A percentile compares a stretch with the other conserved stretches of the same genome.
phyloP scores from a whole-genome alignment of 2,888 invertebrate species.

The Smittia sp. region DNA sequence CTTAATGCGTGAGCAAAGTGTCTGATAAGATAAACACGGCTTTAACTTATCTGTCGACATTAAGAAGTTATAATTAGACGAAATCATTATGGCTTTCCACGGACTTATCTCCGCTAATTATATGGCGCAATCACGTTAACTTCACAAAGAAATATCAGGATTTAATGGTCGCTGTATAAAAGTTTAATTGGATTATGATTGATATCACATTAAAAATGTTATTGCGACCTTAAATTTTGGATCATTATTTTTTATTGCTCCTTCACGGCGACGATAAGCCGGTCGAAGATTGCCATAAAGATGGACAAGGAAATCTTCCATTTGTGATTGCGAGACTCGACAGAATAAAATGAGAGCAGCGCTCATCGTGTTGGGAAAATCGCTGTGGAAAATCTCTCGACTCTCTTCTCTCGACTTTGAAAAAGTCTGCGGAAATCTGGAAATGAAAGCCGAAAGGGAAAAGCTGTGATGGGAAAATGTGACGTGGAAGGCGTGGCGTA shows the following conservation, averaged over 20 bases:
- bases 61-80: conserved; percentile 37
- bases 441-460: conserved; percentile 20
- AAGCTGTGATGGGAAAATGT: conserved; percentile 11
- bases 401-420: not conserved
- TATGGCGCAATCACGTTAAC: conserved; percentile 8
- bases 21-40: conserved; percentile 26
- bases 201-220: conserved; percentile 1
- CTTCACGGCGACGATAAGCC: not conserved
- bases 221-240: not conserved
- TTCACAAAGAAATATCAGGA: conserved; percentile 16
- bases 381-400: conserved; percentile 25
- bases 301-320: conserved; percentile 12
- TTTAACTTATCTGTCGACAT: conserved; percentile 4
- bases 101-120: conserved; percentile 13
- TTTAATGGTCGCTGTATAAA: conserved; percentile 30
- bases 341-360: conserved; percentile 9
- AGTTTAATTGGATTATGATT: conserved; percentile 33
- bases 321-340: not conserved
- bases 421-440: conserved; percentile 24
- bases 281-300: not conserved
- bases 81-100: not conserved
- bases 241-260: not conserved
- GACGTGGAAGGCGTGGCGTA: conserved; percentile 23
- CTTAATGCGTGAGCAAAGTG: not conserved
- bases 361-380: conserved; percentile 28